A percentile compares a stretch with the other conserved stretches of the same genome.
Evolutionary conservation across 2,113 vertebrate genomes (phyloP).

Genomic region (Tragelaphus scriptus): DNA sequence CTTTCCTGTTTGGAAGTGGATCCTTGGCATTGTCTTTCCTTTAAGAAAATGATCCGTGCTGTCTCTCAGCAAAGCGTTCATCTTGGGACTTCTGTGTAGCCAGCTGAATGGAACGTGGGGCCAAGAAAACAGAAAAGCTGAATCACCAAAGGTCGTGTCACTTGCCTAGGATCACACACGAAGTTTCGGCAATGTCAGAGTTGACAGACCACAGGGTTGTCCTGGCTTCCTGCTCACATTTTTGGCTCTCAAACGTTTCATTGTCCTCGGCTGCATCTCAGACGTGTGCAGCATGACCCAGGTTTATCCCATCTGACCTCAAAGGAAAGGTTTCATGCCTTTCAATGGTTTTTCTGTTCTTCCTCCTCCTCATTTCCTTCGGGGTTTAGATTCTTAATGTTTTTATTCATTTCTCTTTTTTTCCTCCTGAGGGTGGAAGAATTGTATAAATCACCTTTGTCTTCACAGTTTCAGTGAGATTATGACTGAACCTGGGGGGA

Average conservation of each 20-base stretch:
- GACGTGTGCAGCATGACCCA: neutral
- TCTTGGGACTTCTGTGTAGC: neutral
- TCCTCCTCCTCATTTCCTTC: neutral
- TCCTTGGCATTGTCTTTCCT: neutral
- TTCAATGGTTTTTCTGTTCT: neutral
- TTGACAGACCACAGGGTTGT: neutral
- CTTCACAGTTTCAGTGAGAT: neutral
- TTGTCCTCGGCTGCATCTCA: neutral
- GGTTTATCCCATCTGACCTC: neutral
- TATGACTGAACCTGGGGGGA: neutral
- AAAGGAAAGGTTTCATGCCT: neutral
- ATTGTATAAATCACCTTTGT: neutral
- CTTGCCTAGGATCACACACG: conserved; percentile 22
- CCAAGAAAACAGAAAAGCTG: conserved; percentile 47
- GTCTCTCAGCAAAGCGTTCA: neutral
- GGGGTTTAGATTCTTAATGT: neutral
- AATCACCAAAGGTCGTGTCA: conserved; percentile 10
- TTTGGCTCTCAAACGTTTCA: neutral
- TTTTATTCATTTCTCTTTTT: neutral
- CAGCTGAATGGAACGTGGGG: neutral
- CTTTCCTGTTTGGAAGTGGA: neutral
- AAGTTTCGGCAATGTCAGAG: conserved; percentile 23
- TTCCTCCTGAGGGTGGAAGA: neutral
- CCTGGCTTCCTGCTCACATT: neutral
- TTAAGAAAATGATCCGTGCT: neutral